A percentile compares a stretch with the other conserved stretches of the same genome.
phyloP scores from a whole-genome alignment of 2,797 vertebrate species.

The Eulemur rubriventer region DNA sequence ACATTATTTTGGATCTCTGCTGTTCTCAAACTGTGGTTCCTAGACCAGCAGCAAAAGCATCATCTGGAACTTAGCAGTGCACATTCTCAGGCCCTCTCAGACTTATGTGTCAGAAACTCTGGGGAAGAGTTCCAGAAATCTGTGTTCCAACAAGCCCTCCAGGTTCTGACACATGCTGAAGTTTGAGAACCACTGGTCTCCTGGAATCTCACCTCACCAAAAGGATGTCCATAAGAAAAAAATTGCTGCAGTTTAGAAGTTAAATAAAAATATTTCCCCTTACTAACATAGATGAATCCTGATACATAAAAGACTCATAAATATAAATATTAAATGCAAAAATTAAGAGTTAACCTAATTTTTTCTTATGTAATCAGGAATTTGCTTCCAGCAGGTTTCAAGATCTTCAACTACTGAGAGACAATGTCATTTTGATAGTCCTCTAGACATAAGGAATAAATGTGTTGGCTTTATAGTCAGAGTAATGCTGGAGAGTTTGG shows the following conservation, averaged over 20 bases:
- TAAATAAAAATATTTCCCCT: constrained; percentile 52
- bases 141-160: not conserved
- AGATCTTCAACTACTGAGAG: constrained; percentile 31
- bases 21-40: not conserved
- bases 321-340: constrained; percentile 18
- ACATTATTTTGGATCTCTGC: not conserved
- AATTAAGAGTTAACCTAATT: constrained; percentile 50
- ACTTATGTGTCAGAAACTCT: not conserved
- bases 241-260: not conserved
- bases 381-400: constrained; percentile 46
- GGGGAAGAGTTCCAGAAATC: not conserved
- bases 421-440: constrained; percentile 66
- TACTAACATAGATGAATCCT: not conserved
- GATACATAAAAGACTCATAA: not conserved
- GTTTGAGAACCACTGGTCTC: not conserved
- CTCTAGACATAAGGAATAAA: constrained; percentile 74
- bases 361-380: constrained; percentile 43
- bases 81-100: not conserved
- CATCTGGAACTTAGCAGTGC: not conserved
- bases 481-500: constrained; percentile 74
- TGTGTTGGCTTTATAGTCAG: constrained; percentile 68
- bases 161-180: not conserved
- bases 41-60: not conserved
- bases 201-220: not conserved
- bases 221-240: not conserved